Evolutionary conservation across 1,140 invertebrate genomes (phyloP).

Genomic region (Vanessa atalanta): DNA sequence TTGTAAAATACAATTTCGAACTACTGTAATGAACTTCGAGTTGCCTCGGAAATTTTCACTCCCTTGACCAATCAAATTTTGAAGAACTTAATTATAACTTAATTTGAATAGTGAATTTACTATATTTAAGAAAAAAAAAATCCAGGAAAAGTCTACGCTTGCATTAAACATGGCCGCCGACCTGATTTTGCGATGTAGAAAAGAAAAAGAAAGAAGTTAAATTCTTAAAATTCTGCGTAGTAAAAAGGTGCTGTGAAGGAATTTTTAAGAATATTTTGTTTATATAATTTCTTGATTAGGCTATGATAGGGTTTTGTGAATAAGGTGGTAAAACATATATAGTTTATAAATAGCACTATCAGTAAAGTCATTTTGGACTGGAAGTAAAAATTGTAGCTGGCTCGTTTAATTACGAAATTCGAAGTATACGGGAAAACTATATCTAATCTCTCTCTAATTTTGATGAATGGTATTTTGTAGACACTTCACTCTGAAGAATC

Average conservation of each 20-base stretch:
- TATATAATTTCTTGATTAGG: background rate
- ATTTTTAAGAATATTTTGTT: constrained; percentile 13
- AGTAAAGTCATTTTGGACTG: too few relatives aligned
- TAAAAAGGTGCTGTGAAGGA: constrained; percentile 17
- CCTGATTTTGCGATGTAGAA: constrained; percentile 32
- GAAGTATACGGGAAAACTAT: too few relatives aligned
- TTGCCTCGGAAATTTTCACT: background rate
- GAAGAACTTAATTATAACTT: constrained; percentile 13
- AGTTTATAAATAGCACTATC: too few relatives aligned
- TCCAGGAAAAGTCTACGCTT: constrained; percentile 18
- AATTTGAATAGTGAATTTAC: constrained; percentile 12
- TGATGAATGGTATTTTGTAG: too few relatives aligned
- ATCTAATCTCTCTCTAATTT: too few relatives aligned
- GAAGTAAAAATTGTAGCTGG: too few relatives aligned
- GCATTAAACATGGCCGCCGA: constrained; percentile 29
- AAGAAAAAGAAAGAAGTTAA: constrained; percentile 30
- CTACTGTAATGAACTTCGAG: constrained; percentile 3
- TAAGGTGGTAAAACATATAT: too few relatives aligned
- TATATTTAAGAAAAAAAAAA: constrained; percentile 28
- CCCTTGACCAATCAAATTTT: constrained; percentile 5
- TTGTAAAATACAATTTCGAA: background rate
- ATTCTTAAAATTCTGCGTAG: constrained; percentile 28
- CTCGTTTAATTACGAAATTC: too few relatives aligned
- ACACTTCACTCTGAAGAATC: too few relatives aligned
- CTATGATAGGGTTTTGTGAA: too few relatives aligned